phyloP scores from a whole-genome alignment of 64 coral and sea anemone genomes.

The Montipora foliosa region DNA sequence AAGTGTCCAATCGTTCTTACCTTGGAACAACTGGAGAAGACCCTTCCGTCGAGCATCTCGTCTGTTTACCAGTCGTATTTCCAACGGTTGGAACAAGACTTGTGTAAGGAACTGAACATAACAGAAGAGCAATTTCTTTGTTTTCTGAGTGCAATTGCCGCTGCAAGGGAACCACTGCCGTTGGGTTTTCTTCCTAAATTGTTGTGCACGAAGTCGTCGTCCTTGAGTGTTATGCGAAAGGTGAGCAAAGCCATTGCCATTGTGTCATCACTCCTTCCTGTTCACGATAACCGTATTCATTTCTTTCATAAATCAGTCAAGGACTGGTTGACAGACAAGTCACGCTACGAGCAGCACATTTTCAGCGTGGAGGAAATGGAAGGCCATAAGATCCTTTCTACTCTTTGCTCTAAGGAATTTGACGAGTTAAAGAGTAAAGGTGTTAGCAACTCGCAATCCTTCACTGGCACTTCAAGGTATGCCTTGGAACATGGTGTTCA shows the following conservation, averaged over 20 bases:
- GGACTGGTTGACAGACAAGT: conserved; percentile 14
- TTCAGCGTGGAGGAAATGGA: neutral
- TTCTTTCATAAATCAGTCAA: conserved; percentile 29
- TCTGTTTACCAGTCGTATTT: conserved; percentile 7
- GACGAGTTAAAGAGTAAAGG: neutral
- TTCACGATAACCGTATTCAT: conserved; percentile 9
- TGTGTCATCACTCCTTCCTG: neutral
- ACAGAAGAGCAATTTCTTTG: neutral
- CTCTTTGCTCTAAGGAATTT: neutral
- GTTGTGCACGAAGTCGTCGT: neutral
- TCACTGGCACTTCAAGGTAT: neutral
- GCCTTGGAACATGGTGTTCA: neutral
- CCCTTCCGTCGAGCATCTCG: neutral
- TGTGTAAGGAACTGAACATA: neutral
- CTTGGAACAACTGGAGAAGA: neutral
- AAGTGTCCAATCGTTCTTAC: neutral
- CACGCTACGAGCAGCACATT: neutral
- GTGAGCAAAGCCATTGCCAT: neutral
- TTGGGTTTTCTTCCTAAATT: neutral
- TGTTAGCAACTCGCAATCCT: neutral
- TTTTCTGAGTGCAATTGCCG: neutral
- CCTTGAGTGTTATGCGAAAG: neutral
- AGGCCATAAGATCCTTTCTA: conserved; percentile 20
- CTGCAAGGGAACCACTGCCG: neutral
- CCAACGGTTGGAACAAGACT: neutral